phyloP scores from a whole-genome alignment of 2,797 vertebrate species.

The Danionella dracula region DNA sequence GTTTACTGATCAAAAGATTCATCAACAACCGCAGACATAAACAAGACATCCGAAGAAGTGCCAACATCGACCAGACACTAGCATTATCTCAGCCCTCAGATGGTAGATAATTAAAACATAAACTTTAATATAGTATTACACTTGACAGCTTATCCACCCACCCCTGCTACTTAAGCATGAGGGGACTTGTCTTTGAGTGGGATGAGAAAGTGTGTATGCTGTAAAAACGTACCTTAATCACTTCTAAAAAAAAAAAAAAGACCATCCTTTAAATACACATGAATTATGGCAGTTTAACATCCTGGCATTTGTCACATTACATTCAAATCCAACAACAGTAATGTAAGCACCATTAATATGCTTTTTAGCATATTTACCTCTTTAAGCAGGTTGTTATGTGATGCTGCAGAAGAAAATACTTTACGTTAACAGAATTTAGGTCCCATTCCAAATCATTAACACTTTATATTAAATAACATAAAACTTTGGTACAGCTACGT shows the following conservation, averaged over 20 bases:
- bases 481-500: too few relatives aligned
- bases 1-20: slow-evolving; percentile 19
- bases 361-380: too few relatives aligned
- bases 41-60: not conserved
- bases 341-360: too few relatives aligned
- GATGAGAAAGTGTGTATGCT: slow-evolving; percentile 1
- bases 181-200: slow-evolving; percentile 54
- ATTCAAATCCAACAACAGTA: not conserved
- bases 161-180: slow-evolving; percentile 48
- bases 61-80: slow-evolving; percentile 47
- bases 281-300: not conserved
- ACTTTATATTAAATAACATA: too few relatives aligned
- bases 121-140: slow-evolving; percentile 58
- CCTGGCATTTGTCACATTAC: not conserved
- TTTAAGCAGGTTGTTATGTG: too few relatives aligned
- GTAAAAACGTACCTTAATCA: not conserved
- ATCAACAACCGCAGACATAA: slow-evolving; percentile 9
- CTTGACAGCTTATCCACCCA: slow-evolving; percentile 51
- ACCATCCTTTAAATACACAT: too few relatives aligned
- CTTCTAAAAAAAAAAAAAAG: not conserved
- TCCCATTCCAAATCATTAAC: too few relatives aligned
- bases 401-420: too few relatives aligned
- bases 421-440: too few relatives aligned
- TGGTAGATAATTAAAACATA: slow-evolving; percentile 48
- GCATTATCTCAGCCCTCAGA: slow-evolving; percentile 35